Evolutionary conservation across 2,797 vertebrate species (phyloP).

Genomic region (Margarornis squamiger): DNA sequence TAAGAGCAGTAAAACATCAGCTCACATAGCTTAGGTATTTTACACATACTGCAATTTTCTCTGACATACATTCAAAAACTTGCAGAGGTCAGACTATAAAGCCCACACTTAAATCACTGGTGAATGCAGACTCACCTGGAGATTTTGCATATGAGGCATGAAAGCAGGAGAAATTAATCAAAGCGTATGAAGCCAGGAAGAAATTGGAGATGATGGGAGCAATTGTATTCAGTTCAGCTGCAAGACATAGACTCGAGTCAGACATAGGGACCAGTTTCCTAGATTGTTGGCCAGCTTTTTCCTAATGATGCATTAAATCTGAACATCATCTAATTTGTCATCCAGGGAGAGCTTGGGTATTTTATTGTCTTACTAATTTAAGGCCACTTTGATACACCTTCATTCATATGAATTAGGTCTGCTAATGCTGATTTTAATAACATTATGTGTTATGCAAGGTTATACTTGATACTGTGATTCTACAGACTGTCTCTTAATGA

Average conservation of each 20-base stretch:
- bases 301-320: not conserved
- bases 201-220: conserved; percentile 99
- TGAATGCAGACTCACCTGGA: conserved; percentile 83
- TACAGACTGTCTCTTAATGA: not conserved
- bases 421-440: not conserved
- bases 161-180: conserved; percentile 99
- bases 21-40: not conserved
- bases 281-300: not conserved
- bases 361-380: not conserved
- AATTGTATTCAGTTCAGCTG: conserved; percentile 91
- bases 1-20: not conserved
- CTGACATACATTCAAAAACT: not conserved
- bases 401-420: not conserved
- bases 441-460: not conserved
- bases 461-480: not conserved
- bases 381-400: not conserved
- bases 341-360: not conserved
- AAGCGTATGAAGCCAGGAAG: conserved; percentile 96
- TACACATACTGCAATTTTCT: not conserved
- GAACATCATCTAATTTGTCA: not conserved
- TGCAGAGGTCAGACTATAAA: not conserved
- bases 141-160: conserved; percentile 97
- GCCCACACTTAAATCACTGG: not conserved
- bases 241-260: conserved; percentile 31
- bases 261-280: not conserved